Base-by-base conservation (phyloP, 2,888 invertebrate species). In the Nasonovia ribisnigri region DNA sequence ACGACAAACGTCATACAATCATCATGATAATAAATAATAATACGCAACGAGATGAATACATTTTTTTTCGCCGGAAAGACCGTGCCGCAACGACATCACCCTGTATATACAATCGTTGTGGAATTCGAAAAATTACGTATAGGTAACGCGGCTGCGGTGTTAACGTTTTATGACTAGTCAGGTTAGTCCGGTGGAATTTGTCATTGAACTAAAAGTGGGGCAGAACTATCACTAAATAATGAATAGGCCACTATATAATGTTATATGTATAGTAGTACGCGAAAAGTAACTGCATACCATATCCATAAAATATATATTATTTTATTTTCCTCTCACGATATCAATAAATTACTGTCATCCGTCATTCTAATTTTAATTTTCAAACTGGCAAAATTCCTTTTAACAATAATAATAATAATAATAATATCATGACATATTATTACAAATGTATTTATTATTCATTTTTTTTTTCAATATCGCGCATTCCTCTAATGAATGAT, bases 171-270 rank as follows among this genome's bases (percentile, higher is more conserved):
- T 93, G 90, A 90, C 93, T 90, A 90, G 93, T 93, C 93, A 93
- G 90, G 93, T 93, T 93, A 93, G 93, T 93, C 93, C 90, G 84
- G 6, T 90, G 93, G 93, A 93, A 93, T 93, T 93, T 93, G 93
- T 93, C 93, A 93, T 93, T 93, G 93, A 93, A 93, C 93, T 42
- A 93, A 93, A 93, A 93, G 93, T 93, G 93, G 93, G 93, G 93
- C 93, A 93, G 29, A 93, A 93, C 93, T 93, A 93, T 93, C 93
- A 93, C 93, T 93, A 93, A 93, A 93, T 93, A 93, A 93, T 93
- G 93, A 93, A 93, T 90, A 93, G 88, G 60, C 92, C 77, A 92
- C 92, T 60, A 84, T 29, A 84, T 84, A 84, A 86, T 86, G 43
- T 86, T 46, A 86, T 46, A 29, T 48, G 46, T 48, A 86, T 86